Conservation (phyloP, 2,113 vertebrate species). For the Heteronetta atricapilla region DNA sequence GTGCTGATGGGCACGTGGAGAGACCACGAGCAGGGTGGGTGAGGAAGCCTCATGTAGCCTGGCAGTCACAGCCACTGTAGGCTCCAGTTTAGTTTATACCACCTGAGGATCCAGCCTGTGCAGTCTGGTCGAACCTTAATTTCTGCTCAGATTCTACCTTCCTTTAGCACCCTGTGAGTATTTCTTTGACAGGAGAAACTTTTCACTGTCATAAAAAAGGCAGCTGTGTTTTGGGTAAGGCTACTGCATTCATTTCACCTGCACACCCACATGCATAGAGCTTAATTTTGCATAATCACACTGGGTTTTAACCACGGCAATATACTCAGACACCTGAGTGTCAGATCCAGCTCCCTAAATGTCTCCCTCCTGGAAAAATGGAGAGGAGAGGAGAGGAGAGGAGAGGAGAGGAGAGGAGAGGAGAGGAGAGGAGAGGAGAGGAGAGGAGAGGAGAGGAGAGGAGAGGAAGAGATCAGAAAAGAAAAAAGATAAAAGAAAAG, state of each 20-base stretch:
- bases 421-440: fast-evolving
- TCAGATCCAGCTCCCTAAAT: slow-evolving; percentile 14
- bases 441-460: not conserved
- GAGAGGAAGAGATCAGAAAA: too few species aligned
- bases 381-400: too few species aligned
- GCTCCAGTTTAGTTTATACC: slow-evolving; percentile 31
- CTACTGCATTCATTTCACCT: not conserved
- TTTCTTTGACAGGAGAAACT: slow-evolving; percentile 54
- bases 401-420: too few species aligned
- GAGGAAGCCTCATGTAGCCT: not conserved
- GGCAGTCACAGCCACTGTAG: not conserved
- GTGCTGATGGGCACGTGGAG: not conserved
- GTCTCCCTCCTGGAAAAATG: not conserved
- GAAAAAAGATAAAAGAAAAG: fast-evolving
- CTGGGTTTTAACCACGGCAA: slow-evolving; percentile 37
- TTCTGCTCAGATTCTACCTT: slow-evolving; percentile 18
- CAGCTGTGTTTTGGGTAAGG: slow-evolving; percentile 28
- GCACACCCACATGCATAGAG: not conserved
- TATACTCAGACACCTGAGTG: slow-evolving; percentile 45
- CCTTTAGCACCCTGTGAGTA: slow-evolving; percentile 27
- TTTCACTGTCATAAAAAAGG: slow-evolving; percentile 20
- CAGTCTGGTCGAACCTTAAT: slow-evolving; percentile 16
- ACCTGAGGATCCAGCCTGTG: slow-evolving; percentile 12
- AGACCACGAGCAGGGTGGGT: not conserved
- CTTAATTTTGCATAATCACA: slow-evolving; percentile 57